Evolutionary conservation across 2,113 vertebrate species (phyloP).

Genomic region (Paraplagusia blochii): DNA sequence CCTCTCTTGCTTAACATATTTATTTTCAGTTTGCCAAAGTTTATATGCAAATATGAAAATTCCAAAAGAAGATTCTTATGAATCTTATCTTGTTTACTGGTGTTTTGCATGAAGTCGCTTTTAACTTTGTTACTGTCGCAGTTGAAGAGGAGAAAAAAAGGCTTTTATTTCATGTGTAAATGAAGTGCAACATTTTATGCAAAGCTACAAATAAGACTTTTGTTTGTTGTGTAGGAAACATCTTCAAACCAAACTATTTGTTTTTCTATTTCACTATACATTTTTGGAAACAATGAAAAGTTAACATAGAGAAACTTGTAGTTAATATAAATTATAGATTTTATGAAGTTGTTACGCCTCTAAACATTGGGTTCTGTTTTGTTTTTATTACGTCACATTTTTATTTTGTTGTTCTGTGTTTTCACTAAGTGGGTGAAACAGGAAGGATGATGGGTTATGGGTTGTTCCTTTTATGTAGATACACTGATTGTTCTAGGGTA

Average conservation of each 20-base stretch:
- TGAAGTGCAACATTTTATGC: not conserved
- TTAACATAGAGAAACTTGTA: too few relatives aligned
- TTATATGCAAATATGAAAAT: slow-evolving; percentile 15
- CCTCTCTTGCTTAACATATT: slow-evolving; percentile 34
- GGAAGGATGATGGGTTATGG: slow-evolving; percentile 32
- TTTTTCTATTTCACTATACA: too few relatives aligned
- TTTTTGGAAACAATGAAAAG: too few relatives aligned
- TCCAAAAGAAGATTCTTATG: slow-evolving; percentile 10
- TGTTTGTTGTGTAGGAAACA: too few relatives aligned
- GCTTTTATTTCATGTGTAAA: slow-evolving; percentile 11
- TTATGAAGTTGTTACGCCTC: too few relatives aligned
- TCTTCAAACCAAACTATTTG: too few relatives aligned
- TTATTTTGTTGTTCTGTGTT: not conserved
- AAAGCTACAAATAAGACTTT: not conserved
- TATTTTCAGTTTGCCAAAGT: slow-evolving; percentile 63
- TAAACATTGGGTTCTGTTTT: too few relatives aligned
- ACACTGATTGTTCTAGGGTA: not conserved
- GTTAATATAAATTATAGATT: too few relatives aligned
- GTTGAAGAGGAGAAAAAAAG: not conserved
- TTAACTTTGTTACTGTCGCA: slow-evolving; percentile 19
- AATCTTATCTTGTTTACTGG: slow-evolving; percentile 18
- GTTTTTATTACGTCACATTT: too few relatives aligned
- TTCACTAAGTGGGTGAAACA: too few relatives aligned
- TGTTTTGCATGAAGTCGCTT: slow-evolving; percentile 18
- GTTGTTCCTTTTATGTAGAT: slow-evolving; percentile 5